phyloP scores from a whole-genome alignment of 2,888 invertebrate species.

The Cantharis rufa region DNA sequence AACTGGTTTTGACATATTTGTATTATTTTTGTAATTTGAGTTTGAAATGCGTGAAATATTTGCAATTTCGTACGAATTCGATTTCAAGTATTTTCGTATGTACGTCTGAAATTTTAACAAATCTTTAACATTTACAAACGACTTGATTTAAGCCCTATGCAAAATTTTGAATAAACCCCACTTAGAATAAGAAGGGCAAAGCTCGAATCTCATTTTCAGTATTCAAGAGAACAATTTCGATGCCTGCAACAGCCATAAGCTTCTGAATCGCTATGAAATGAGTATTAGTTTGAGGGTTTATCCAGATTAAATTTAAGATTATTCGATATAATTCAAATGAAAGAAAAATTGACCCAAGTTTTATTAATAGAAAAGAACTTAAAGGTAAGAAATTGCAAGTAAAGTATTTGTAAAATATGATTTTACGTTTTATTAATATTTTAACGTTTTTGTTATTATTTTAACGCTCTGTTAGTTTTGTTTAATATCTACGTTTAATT shows the following conservation, averaged over 20 bases:
- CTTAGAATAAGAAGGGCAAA: not conserved
- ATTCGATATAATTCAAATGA: not conserved
- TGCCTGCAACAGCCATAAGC: not conserved
- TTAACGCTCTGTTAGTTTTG: no score
- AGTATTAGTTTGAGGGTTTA: not conserved
- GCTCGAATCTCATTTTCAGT: not conserved
- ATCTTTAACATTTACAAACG: not conserved
- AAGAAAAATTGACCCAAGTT: not conserved
- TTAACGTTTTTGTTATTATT: no score
- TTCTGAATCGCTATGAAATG: not conserved
- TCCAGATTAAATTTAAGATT: not conserved
- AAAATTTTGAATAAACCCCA: not conserved
- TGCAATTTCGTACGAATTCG: not conserved
- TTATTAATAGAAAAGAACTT: no score
- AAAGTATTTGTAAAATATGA: no score
- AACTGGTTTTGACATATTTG: not conserved
- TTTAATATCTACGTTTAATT: no score
- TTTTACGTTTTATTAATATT: no score
- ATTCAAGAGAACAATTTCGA: not conserved
- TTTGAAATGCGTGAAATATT: not conserved
- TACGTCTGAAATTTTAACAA: not conserved
- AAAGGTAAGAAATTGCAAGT: no score
- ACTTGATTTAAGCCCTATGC: not conserved
- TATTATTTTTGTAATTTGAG: not conserved
- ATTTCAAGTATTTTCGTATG: not conserved